These are phyloP conservation scores for Thinocorus orbignyianus DNA, from an alignment of 2,113 vertebrate genomes.

Conservation along the genomic window DNA sequence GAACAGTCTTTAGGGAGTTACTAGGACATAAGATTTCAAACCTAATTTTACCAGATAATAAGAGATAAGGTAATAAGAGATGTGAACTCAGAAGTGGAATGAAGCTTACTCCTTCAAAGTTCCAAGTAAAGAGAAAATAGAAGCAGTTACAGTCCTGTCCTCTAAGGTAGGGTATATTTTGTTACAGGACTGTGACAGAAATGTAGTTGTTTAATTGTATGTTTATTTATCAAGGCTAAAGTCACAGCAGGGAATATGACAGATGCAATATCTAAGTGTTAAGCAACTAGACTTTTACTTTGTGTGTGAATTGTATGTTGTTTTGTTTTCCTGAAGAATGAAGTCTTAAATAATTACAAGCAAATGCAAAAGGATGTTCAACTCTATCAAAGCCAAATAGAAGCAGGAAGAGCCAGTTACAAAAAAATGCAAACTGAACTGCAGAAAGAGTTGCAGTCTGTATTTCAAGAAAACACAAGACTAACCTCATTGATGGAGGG, in stretches of 20 bases:
- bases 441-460: conserved; percentile 85
- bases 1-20: background rate
- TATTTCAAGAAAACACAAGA: conserved; percentile 86
- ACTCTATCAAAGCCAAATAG: conserved; percentile 74
- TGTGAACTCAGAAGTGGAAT: background rate
- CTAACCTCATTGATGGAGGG: conserved; percentile 82
- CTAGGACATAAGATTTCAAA: background rate
- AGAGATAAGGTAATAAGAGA: background rate
- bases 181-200: background rate
- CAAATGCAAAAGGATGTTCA: conserved; percentile 81
- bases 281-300: background rate
- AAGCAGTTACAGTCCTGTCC: background rate
- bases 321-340: conserved; percentile 68
- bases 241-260: background rate
- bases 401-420: conserved; percentile 76
- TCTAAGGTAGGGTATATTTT: background rate
- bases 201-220: background rate
- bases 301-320: background rate
- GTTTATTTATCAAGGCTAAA: background rate
- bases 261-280: background rate
- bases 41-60: background rate
- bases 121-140: background rate
- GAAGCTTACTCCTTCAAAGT: background rate
- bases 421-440: conserved; percentile 86
- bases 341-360: conserved; percentile 62